Base-by-base conservation (phyloP, 2,113 vertebrate species). In the Larimichthys polyactis region DNA sequence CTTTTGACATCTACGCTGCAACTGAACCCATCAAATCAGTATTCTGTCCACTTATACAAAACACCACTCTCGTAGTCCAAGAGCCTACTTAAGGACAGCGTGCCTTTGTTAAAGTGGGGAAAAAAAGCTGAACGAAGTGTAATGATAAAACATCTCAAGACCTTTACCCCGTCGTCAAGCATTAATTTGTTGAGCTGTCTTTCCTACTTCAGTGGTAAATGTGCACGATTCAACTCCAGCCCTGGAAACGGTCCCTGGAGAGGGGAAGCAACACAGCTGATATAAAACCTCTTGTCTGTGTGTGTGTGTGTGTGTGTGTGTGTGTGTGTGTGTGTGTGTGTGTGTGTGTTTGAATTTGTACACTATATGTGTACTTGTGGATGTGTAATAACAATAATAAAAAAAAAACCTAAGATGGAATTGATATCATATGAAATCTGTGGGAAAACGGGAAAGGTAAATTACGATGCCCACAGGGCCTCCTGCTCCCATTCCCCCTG, bases 391-490 rank as follows among this genome's bases (percentile, higher is more conserved):
- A 36, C 8, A 36, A 36, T 8, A 36, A 36, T 8, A 36, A 36
- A 36, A 83, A 89, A 83, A 89, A 84, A 44, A 75, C 52, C 65
- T 3, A 17, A 81, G 75, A 89, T 82, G 70, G 88, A 79, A 88
- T 16, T 78, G 68, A 78, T 81, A 82, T 70, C 72, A 54, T 55
- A 78, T 78, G 66, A 85, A 89, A 89, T 84, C 57, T 65, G 43
- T 66, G 71, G 16, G 7, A 76, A 80, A 76, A 63, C 8, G 17
- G 63, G 57, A 82, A 79, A 87, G 71, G 51, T 82, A 59, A 74
- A 88, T 85, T 79, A 78, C 43, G 55, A 84, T 81, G 62, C 87
- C 76, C 79, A 57, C 82, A 85, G 66, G 89, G 81, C 80, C 75
- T 77, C 24, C 70, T 75, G 79, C 79, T 83, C 69, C 74, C 69